These are phyloP conservation scores for Norana najaformis DNA, from an alignment of 2,888 invertebrate species.

Conservation along the genomic window DNA sequence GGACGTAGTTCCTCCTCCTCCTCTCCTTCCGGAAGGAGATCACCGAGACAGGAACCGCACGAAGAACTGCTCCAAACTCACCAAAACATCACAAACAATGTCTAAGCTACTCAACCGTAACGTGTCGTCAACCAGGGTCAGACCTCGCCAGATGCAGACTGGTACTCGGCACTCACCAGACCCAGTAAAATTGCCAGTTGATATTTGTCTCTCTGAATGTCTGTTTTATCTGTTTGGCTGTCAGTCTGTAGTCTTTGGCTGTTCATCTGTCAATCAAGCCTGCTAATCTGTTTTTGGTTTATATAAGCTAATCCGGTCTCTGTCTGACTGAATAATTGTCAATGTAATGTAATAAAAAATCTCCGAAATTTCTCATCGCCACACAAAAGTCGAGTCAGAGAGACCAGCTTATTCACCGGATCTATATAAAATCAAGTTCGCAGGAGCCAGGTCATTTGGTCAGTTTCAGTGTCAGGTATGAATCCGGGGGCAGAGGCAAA, in stretches of 20 bases:
- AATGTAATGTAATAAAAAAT: too few species aligned
- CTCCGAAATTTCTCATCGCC: too few species aligned
- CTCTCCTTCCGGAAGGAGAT: neutral
- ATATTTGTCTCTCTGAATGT: neutral
- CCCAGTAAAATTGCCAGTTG: neutral
- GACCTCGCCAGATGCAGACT: neutral
- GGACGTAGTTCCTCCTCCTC: neutral
- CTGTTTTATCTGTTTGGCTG: neutral
- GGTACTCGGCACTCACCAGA: neutral
- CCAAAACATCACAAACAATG: neutral
- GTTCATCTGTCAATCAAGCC: neutral
- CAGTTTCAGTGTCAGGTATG: too few species aligned
- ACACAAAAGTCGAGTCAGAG: too few species aligned
- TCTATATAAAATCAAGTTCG: too few species aligned
- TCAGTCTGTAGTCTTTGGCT: neutral
- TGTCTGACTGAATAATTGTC: too few species aligned
- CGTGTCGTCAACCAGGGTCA: neutral
- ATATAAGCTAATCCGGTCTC: neutral
- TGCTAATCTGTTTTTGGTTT: too few species aligned
- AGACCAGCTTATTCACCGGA: too few species aligned
- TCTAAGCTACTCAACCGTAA: neutral
- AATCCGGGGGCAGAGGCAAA: too few species aligned
- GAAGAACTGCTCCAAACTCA: neutral
- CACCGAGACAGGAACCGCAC: neutral
- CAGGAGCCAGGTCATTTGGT: too few species aligned